phyloP scores from a whole-genome alignment of 2,888 invertebrate species.

The Serrognathus titanus region DNA sequence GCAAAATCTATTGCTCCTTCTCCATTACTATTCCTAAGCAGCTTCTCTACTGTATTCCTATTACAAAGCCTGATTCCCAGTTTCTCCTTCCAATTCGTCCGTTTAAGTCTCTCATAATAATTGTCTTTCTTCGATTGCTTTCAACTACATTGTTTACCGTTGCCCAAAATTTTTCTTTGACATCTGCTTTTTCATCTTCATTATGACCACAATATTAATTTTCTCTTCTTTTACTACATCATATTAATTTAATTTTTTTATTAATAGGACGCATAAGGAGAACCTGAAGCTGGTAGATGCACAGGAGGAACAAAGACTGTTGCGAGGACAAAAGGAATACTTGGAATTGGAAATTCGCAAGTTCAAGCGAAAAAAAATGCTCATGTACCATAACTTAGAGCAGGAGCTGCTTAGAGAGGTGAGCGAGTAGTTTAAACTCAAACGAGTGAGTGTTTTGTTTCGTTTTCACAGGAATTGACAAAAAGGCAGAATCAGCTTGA shows the following conservation, averaged over 20 bases:
- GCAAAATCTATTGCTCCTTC: too few species aligned
- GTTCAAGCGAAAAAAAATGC: constrained; percentile 85
- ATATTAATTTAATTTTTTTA: not conserved
- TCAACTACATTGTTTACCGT: too few species aligned
- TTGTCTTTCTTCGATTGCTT: too few species aligned
- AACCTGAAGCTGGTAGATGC: constrained; percentile 87
- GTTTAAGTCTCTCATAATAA: too few species aligned
- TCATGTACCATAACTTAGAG: constrained; percentile 82
- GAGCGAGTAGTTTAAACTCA: constrained; percentile 27
- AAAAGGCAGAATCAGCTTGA: constrained; percentile 94
- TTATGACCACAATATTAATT: too few species aligned
- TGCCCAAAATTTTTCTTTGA: too few species aligned
- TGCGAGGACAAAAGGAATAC: constrained; percentile 85
- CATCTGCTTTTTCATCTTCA: too few species aligned
- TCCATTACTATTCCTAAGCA: too few species aligned
- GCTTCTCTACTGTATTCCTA: too few species aligned
- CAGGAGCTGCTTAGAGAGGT: constrained; percentile 89
- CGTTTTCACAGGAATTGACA: constrained; percentile 73
- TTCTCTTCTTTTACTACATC: not conserved
- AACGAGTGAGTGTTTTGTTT: constrained; percentile 3
- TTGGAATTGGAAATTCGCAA: constrained; percentile 89
- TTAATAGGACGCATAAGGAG: constrained; percentile 77
- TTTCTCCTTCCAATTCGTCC: too few species aligned
- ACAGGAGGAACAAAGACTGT: constrained; percentile 83
- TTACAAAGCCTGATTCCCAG: too few species aligned